These are phyloP conservation scores for Arctopsyche grandis DNA, from an alignment of 1,140 invertebrate species.

Conservation along the genomic window DNA sequence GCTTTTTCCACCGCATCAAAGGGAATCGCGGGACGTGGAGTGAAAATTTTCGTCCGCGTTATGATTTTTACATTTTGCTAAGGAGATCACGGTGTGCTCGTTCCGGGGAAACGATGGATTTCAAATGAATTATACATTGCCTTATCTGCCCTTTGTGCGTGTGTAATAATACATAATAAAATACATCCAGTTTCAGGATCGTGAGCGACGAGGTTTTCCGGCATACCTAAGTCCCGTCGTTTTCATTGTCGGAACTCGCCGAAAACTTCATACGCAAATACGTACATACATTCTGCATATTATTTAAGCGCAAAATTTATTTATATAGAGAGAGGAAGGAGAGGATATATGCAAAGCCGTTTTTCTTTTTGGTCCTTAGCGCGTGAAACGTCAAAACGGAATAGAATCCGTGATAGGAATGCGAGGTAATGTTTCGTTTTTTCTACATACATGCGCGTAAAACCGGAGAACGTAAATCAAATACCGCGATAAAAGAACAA, in stretches of 20 bases:
- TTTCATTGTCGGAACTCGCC: neutral
- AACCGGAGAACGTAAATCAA: slow-evolving; percentile 10
- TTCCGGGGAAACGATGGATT: neutral
- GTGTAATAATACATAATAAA: slow-evolving; percentile 6
- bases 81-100: no score
- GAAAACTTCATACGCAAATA: neutral
- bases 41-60: neutral
- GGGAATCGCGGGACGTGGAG: neutral
- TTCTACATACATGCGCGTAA: slow-evolving; percentile 4
- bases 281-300: no score
- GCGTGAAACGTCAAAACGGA: neutral
- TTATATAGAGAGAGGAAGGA: no score
- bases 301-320: no score
- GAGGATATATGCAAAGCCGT: no score
- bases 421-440: slow-evolving; percentile 5
- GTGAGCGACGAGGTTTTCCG: neutral
- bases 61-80: neutral
- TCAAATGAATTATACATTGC: slow-evolving; percentile 11
- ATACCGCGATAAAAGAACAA: slow-evolving; percentile 15
- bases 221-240: neutral
- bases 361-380: no score
- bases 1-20: neutral
- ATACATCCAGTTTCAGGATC: neutral
- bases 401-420: neutral
- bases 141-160: neutral